Conservation (phyloP, 92 coral and sea anemone species). For the Epizoanthus stellaris region DNA sequence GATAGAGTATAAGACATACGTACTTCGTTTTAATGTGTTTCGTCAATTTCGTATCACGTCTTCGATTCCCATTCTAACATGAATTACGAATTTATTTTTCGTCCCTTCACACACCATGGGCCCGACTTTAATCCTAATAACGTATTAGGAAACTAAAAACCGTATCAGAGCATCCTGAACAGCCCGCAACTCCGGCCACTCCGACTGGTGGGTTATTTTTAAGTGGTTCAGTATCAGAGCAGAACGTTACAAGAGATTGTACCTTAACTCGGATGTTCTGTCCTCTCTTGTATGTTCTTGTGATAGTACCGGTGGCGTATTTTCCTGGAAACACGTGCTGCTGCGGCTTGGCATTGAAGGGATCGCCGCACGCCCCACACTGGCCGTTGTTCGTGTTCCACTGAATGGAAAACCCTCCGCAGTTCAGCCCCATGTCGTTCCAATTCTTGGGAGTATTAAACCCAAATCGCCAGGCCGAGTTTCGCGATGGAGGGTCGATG, state of each 20-base stretch:
- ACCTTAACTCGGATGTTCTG: conserved; percentile 39
- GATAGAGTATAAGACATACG: too few relatives aligned
- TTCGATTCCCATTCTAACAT: too few relatives aligned
- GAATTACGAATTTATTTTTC: too few relatives aligned
- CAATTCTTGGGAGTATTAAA: conserved; percentile 17
- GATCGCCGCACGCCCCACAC: conserved; percentile 61
- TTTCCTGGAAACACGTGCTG: conserved; percentile 19
- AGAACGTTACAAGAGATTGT: not conserved
- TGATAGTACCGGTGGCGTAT: conserved; percentile 43
- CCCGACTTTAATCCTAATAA: too few relatives aligned
- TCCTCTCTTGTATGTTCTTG: conserved; percentile 37
- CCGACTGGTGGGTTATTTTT: too few relatives aligned
- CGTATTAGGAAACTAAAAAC: too few relatives aligned
- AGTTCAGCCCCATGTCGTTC: conserved; percentile 51
- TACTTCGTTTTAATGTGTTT: too few relatives aligned
- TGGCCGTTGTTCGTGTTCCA: conserved; percentile 39
- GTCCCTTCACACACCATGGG: too few relatives aligned
- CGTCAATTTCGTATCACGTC: too few relatives aligned
- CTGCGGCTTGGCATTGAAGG: not conserved
- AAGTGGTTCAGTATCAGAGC: too few relatives aligned
- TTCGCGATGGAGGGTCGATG: conserved; percentile 31
- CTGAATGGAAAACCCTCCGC: conserved; percentile 36
- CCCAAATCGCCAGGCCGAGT: conserved; percentile 38
- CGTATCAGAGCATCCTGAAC: too few relatives aligned
- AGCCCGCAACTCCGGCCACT: too few relatives aligned